Evolutionary conservation across 2,113 vertebrate genomes (phyloP).

Genomic region (Tragelaphus imberbis): DNA sequence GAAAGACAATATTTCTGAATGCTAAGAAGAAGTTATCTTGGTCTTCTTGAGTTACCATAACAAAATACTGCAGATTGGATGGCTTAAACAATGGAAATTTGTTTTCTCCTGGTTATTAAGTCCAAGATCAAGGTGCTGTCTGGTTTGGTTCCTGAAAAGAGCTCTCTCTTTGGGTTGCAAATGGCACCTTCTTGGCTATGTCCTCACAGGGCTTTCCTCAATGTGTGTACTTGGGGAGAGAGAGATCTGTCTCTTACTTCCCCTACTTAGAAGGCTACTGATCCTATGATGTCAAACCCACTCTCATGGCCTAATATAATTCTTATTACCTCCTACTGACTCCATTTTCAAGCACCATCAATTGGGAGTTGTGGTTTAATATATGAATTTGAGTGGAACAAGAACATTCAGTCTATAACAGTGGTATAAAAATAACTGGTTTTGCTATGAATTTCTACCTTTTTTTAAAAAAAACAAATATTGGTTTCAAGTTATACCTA

Average conservation of each 20-base stretch:
- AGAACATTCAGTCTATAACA: neutral
- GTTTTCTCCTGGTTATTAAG: neutral
- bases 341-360: neutral
- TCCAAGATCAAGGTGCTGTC: neutral
- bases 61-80: neutral
- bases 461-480: neutral
- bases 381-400: neutral
- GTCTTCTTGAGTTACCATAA: neutral
- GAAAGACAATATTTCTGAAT: neutral
- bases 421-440: neutral
- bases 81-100: neutral
- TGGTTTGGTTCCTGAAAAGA: neutral
- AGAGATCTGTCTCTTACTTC: neutral
- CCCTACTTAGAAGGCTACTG: neutral
- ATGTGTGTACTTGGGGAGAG: neutral
- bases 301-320: neutral
- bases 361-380: neutral
- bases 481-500: neutral
- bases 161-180: neutral
- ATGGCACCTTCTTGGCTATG: neutral
- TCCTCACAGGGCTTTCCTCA: neutral
- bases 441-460: neutral
- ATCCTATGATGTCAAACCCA: neutral
- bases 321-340: neutral
- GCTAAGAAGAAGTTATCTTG: neutral